A percentile compares a stretch with the other conserved stretches of the same genome.
Evolutionary conservation across 2,888 invertebrate genomes (phyloP).

Genomic region (Actias luna): DNA sequence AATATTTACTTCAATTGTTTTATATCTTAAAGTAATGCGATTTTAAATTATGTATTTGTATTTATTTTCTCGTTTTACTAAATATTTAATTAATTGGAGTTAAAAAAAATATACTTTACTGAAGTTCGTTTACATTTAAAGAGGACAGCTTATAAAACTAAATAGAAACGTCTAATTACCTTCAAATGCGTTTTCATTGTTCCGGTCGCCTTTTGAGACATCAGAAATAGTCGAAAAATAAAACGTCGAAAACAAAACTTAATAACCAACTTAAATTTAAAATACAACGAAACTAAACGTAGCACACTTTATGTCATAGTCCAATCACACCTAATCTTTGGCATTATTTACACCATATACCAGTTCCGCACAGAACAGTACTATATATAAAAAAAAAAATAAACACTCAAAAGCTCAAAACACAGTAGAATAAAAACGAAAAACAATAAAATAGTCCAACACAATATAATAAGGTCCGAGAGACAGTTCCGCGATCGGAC

Average conservation of each 20-base stretch:
- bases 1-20: no score
- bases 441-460: conserved; percentile 37
- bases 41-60: neutral
- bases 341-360: conserved; percentile 60
- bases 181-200: conserved; percentile 74
- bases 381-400: conserved; percentile 47
- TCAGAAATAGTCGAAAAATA: conserved; percentile 53
- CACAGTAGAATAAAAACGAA: conserved; percentile 46
- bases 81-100: no score
- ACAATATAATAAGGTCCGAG: conserved; percentile 55
- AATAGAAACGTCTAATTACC: conserved; percentile 43
- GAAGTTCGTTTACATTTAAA: no score
- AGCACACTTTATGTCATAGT: conserved; percentile 35
- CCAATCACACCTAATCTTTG: conserved; percentile 72
- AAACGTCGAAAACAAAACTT: conserved; percentile 43
- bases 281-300: conserved; percentile 39
- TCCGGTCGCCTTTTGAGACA: conserved; percentile 70
- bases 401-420: conserved; percentile 41
- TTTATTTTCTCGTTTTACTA: neutral
- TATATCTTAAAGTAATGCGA: neutral
- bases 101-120: no score
- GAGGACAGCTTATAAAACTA: conserved; percentile 2
- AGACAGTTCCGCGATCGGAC: conserved; percentile 64
- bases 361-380: conserved; percentile 38
- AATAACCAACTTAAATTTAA: conserved; percentile 39